Conservation (phyloP, 2,113 vertebrate species). For the Phylloscopus whistleri region DNA sequence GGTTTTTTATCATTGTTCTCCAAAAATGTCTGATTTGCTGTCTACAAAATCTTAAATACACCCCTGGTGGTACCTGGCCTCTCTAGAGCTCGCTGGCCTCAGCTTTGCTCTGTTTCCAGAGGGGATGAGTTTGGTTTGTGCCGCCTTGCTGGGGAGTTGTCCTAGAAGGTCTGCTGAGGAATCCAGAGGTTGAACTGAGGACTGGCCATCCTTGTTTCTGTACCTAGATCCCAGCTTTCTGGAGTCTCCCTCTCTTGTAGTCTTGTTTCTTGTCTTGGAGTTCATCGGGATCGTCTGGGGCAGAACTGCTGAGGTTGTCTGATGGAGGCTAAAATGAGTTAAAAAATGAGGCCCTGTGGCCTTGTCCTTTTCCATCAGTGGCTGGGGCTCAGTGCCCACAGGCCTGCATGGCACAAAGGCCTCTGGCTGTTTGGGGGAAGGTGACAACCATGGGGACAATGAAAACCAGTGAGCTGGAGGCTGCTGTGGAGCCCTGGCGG, state of each 20-base stretch:
- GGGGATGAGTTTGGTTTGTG: not conserved
- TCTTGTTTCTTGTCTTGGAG: not conserved
- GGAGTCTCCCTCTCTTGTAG: not conserved
- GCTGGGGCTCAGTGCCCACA: not conserved
- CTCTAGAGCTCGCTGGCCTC: accelerated
- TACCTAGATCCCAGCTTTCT: not conserved
- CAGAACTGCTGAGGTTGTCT: not conserved
- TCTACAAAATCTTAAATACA: not conserved
- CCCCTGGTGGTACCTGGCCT: not conserved
- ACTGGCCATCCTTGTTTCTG: not conserved
- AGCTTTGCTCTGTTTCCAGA: not conserved
- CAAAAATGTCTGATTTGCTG: not conserved
- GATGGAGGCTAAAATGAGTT: not conserved
- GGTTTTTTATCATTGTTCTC: not conserved
- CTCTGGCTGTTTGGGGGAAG: not conserved
- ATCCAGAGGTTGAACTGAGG: not conserved
- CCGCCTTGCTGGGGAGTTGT: not conserved
- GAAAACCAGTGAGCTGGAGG: not conserved
- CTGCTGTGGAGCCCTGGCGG: too few species aligned
- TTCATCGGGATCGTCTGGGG: accelerated
- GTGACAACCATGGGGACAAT: accelerated
- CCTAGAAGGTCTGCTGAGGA: not conserved
- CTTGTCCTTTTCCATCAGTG: accelerated
- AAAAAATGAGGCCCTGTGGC: not conserved
- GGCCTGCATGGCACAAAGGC: too few species aligned